Percentiles rank a stretch among this genome's conserved stretches.
phyloP scores from a whole-genome alignment of 35 echinoderm and acorn worm species.

The Nesometra sesokonis region DNA sequence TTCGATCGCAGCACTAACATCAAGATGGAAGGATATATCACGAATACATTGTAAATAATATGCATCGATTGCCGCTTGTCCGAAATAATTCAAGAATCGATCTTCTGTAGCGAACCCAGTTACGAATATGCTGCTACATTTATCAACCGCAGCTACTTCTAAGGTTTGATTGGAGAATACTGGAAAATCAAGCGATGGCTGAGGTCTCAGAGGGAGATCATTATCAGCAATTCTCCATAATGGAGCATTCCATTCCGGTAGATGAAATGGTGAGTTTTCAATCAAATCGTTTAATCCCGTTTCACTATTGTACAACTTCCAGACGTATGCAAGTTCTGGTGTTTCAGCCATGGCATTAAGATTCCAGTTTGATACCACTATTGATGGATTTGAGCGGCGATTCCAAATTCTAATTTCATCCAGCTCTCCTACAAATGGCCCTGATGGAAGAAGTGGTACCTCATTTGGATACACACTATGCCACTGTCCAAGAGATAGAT shows the following conservation, averaged over 20 bases:
- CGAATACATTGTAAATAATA: constrained; percentile 56
- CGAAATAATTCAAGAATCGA: constrained; percentile 19
- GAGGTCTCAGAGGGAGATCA: constrained; percentile 3
- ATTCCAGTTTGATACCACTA: constrained; percentile 43
- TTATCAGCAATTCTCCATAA: constrained; percentile 42
- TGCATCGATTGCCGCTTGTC: constrained; percentile 14
- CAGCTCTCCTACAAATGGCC: constrained; percentile 35
- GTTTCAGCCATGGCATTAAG: constrained; percentile 27
- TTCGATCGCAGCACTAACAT: constrained; percentile 60
- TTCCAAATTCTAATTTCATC: constrained; percentile 80
- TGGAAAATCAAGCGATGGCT: constrained; percentile 24
- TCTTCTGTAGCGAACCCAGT: constrained; percentile 26
- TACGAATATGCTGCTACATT: constrained; percentile 41
- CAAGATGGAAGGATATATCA: constrained; percentile 53
- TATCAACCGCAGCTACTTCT: constrained; percentile 9
- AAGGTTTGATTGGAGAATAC: constrained; percentile 28
- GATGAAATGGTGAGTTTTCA: constrained; percentile 7
- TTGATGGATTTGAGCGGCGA: constrained; percentile 58
- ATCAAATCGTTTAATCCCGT: constrained; percentile 32
- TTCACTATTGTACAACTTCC: constrained; percentile 71
- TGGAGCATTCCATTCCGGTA: constrained; percentile 30
- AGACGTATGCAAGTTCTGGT: constrained; percentile 44
- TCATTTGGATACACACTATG: not conserved
- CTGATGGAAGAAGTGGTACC: not conserved
- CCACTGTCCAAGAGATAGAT: constrained; percentile 42